These are phyloP conservation scores for Patella depressa DNA, from an alignment of 2,888 invertebrate species.

Conservation along the genomic window DNA sequence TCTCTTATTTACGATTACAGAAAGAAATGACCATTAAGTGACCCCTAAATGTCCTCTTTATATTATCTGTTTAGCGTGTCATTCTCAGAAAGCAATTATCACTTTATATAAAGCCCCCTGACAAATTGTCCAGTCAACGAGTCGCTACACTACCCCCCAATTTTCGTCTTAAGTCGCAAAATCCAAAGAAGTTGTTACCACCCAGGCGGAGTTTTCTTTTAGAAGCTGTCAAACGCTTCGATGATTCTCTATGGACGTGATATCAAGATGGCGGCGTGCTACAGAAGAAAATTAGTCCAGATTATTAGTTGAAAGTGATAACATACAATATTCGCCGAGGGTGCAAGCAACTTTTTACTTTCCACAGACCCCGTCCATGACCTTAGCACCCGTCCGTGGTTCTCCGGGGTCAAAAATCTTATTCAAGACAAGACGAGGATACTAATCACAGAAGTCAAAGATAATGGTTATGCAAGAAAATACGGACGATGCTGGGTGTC, in stretches of 20 bases:
- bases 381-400: constrained; percentile 2
- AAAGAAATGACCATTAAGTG: constrained; percentile 9
- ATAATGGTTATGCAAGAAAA: constrained; percentile 5
- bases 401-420: constrained; percentile 4
- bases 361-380: background rate
- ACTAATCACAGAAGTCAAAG: background rate
- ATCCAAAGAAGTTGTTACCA: constrained; percentile 1
- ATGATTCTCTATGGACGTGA: background rate
- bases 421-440: background rate
- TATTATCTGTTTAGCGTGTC: constrained; percentile 11
- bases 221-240: background rate
- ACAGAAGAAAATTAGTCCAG: constrained; percentile 12
- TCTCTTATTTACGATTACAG: constrained; percentile 10
- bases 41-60: constrained; percentile 1
- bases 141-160: constrained; percentile 11
- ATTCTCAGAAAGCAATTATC: constrained; percentile 9
- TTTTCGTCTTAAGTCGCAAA: constrained; percentile 13
- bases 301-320: constrained; percentile 13
- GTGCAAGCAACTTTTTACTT: constrained; percentile 5
- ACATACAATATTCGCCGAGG: constrained; percentile 7
- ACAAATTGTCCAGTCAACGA: constrained; percentile 13
- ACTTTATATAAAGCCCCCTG: constrained; percentile 4
- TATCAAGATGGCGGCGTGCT: constrained; percentile 9
- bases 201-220: constrained; percentile 11
- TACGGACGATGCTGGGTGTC: background rate